Conservation (phyloP, 2,113 vertebrate species). For the Platycercus adscitus region DNA sequence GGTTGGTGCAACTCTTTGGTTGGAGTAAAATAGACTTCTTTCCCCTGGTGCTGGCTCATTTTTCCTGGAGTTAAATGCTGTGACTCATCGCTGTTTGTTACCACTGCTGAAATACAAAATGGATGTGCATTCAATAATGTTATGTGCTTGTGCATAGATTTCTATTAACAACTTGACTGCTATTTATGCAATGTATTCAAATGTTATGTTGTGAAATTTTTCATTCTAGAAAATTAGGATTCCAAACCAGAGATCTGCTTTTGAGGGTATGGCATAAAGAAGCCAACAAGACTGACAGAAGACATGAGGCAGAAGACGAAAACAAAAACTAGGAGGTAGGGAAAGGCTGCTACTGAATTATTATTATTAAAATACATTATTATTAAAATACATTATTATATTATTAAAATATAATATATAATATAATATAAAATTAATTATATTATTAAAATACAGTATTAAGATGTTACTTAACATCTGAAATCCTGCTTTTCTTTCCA, state of each 20-base stretch:
- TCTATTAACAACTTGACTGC: background rate
- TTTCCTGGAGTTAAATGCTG: slow-evolving; percentile 86
- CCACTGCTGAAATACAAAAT: slow-evolving; percentile 76
- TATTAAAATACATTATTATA: too few species aligned
- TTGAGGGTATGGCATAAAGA: background rate
- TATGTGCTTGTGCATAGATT: background rate
- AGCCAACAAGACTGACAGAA: background rate
- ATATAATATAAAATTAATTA: too few species aligned
- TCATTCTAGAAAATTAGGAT: background rate
- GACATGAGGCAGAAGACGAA: background rate
- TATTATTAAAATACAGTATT: background rate
- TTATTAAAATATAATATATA: too few species aligned
- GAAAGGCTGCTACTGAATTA: background rate
- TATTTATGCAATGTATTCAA: background rate
- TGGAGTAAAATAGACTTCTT: slow-evolving; percentile 87
- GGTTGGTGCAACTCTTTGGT: slow-evolving; percentile 85
- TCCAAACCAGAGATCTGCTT: background rate
- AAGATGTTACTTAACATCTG: background rate
- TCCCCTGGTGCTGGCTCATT: slow-evolving; percentile 94
- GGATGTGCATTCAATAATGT: background rate
- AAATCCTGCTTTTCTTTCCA: background rate
- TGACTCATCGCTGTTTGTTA: slow-evolving; percentile 86
- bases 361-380: too few species aligned
- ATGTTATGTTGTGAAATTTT: background rate
- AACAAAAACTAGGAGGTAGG: background rate